Base-by-base conservation (phyloP, 2,888 invertebrate species). In the Neelides folsomi region DNA sequence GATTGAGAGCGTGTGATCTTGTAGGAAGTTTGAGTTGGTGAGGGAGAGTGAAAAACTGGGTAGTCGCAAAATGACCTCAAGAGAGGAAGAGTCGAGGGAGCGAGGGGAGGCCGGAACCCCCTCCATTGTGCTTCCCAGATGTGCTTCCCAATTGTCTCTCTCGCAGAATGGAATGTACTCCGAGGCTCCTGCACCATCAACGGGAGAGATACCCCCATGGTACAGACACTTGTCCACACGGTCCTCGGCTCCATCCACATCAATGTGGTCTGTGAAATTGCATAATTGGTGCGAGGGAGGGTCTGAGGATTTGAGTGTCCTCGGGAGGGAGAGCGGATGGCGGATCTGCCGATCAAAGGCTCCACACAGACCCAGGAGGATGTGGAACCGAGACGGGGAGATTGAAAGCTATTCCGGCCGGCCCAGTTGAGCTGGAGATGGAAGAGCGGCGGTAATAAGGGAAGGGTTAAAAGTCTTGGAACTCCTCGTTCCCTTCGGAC, bases 1-100 rank as follows among this genome's bases (percentile, higher is more conserved):
- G n/a, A n/a, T n/a, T n/a, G n/a, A n/a, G n/a, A n/a, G n/a, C n/a
- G n/a, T n/a, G n/a, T n/a, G n/a, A n/a, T n/a, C n/a, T n/a, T n/a
- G n/a, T n/a, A n/a, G n/a, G n/a, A n/a, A n/a, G n/a, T n/a, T n/a
- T n/a, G n/a, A n/a, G n/a, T n/a, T n/a, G n/a, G n/a, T n/a, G n/a
- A n/a, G n/a, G n/a, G n/a, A n/a, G 49, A 50, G 47, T 48, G 55
- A 58, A 56, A 56, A 58, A 58, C 41, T 54, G 53, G 58, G 56
- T 56, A 58, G 56, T 59, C 55, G 59, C 55, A 49, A 59, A 57
- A 59, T 59, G 59, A 59, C 59, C 59, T 57, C 56, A 57, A 58
- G 54, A 58, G 47, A 48, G 53, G 59, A 51, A 57, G 59, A 59
- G 59, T 57, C 57, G 36, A 55, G 15, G 16, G 43, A 16, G 15